These are phyloP conservation scores for Leucania comma DNA, from an alignment of 2,888 invertebrate genomes.

Conservation along the genomic window DNA sequence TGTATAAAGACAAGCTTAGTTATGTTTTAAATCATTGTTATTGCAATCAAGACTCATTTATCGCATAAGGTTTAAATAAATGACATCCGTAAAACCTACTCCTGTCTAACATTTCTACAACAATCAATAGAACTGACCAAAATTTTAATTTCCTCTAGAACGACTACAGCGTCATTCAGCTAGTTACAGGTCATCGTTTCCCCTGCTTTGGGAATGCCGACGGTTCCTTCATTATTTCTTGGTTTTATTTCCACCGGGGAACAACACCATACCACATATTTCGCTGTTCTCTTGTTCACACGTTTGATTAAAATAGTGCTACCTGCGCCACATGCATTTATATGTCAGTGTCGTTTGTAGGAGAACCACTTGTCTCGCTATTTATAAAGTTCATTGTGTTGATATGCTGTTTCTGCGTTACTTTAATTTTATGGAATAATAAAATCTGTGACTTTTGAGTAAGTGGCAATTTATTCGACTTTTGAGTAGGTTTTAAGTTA, in stretches of 20 bases:
- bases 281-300: conserved; percentile 56
- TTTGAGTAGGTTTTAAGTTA: not conserved
- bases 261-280: not conserved
- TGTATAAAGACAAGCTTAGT: too few species aligned
- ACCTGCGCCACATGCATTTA: conserved; percentile 54
- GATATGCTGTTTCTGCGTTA: conserved; percentile 1
- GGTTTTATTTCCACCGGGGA: too few species aligned
- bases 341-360: conserved; percentile 54
- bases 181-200: not conserved
- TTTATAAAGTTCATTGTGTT: conserved; percentile 41
- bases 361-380: conserved; percentile 57
- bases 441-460: not conserved
- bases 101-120: too few species aligned
- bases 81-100: too few species aligned
- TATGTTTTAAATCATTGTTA: too few species aligned
- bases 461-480: conserved; percentile 1
- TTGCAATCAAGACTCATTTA: too few species aligned
- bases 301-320: conserved; percentile 61
- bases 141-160: too few species aligned
- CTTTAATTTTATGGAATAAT: not conserved
- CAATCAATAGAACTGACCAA: too few species aligned
- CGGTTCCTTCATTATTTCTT: not conserved
- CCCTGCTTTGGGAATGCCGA: too few species aligned
- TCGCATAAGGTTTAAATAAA: too few species aligned
- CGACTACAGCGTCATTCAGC: not conserved